Base-by-base conservation (phyloP, 1,140 invertebrate genomes). In the Probaryconus sp. region DNA sequence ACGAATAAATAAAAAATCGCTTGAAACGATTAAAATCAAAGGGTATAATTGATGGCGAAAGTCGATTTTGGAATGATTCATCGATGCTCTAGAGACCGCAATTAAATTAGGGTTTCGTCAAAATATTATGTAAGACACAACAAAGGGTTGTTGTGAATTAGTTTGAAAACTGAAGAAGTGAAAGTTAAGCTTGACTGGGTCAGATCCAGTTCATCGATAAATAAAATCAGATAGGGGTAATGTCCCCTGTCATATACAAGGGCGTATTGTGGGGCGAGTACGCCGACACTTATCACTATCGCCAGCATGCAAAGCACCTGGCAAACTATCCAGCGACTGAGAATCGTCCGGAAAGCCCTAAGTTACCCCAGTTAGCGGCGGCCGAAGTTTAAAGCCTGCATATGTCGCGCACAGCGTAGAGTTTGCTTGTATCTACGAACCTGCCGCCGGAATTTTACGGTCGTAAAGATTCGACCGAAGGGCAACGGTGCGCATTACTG, bases 211-310 rank as follows among this genome's bases (percentile, higher is more conserved):
- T 71, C 58, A 71, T 63, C 58, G 63, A 71, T 71, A 71, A 71
- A 63, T 71, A 71, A 71, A 71, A 71, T 63, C 58, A 42, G 33
- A 63, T 40, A 38, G 50, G 68, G 42, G 42, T 51, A 61, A 63
- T 63, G 43, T 71, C 58, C 58, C 56, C 63, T 63, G 63, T 68
- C 63, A 58, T 35, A 50, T 21, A 63, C 48, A 67, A 45, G 40
- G 30, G n/a, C 10, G 20, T 30, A 55, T 26, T 73, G 48, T 40
- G 14, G 48, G 33, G 50, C 28, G 5, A 33, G n/a, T 9, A 33
- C 14, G 35, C 48, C 26, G 42, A 61, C 55, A 68, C 71, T 74
- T 74, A 74, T 74, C 71, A 63, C 63, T 56, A 73, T 55, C 61
- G 70, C 56, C 55, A 50, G 42, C 61, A 65, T 64, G 69, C 45